Conservation (phyloP, 2,888 invertebrate genomes). For the Drosophila limbata region DNA sequence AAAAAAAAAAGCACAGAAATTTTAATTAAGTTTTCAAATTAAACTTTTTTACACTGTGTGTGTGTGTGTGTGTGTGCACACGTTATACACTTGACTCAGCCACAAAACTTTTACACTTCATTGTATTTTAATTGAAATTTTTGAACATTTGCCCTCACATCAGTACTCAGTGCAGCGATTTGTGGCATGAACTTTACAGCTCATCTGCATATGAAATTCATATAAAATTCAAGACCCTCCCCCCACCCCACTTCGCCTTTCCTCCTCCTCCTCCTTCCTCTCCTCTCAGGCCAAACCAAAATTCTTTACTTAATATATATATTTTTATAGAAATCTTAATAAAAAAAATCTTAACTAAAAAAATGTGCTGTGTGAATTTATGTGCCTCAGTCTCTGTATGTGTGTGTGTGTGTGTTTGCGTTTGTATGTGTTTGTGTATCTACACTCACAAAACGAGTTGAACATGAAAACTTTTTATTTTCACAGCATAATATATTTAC, state of each 20-base stretch:
- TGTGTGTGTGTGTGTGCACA: conserved; percentile 20
- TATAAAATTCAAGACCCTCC: background rate
- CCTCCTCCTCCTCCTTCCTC: background rate
- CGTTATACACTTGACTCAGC: conserved; percentile 51
- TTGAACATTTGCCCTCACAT: conserved; percentile 46
- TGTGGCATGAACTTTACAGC: conserved; percentile 51
- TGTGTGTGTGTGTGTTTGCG: conserved; percentile 19
- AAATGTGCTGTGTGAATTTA: conserved; percentile 21
- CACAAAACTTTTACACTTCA: conserved; percentile 73
- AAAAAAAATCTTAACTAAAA: conserved; percentile 33
- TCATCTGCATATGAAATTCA: conserved; percentile 3
- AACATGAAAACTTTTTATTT: conserved; percentile 51
- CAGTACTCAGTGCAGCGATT: conserved; percentile 49
- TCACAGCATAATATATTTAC: conserved; percentile 17
- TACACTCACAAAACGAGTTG: conserved; percentile 38
- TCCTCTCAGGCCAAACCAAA: background rate
- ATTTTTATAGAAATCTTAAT: conserved; percentile 43
- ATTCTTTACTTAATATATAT: conserved; percentile 30
- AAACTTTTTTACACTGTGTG: conserved; percentile 67
- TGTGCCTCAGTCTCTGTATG: conserved; percentile 8
- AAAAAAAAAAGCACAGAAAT: conserved; percentile 48
- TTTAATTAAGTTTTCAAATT: conserved; percentile 78
- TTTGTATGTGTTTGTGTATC: conserved; percentile 8
- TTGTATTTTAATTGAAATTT: conserved; percentile 72
- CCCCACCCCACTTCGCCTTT: background rate